Evolutionary conservation across 2,888 invertebrate species (phyloP).

Genomic region (Dascillus cervinus): DNA sequence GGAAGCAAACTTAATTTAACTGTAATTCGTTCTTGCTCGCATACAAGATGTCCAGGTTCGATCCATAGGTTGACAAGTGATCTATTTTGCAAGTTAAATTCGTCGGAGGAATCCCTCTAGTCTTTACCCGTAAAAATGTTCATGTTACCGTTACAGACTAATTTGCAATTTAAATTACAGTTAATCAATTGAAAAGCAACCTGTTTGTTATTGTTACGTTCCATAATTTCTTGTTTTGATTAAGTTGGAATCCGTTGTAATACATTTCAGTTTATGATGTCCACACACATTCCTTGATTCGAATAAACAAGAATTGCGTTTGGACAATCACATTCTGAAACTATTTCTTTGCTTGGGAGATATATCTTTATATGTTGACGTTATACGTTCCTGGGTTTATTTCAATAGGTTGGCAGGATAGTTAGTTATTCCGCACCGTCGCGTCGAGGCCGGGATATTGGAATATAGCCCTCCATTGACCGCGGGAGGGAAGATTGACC

Average conservation of each 20-base stretch:
- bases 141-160: constrained; percentile 12
- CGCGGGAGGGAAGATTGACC: constrained; percentile 11
- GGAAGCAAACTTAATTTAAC: constrained; percentile 34
- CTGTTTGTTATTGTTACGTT: constrained; percentile 18
- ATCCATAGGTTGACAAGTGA: constrained; percentile 31
- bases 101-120: constrained; percentile 17
- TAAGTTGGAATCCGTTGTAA: constrained; percentile 9
- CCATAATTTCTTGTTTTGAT: constrained; percentile 10
- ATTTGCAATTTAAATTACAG: constrained; percentile 21
- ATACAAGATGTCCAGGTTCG: constrained; percentile 29
- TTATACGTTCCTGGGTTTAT: neutral
- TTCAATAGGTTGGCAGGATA: constrained; percentile 4
- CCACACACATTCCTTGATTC: constrained; percentile 55
- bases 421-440: constrained; percentile 13
- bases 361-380: neutral
- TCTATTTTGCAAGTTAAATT: constrained; percentile 38
- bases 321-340: constrained; percentile 59
- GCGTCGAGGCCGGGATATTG: constrained; percentile 13
- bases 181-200: constrained; percentile 20
- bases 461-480: constrained; percentile 11
- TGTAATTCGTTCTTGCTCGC: constrained; percentile 32
- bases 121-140: constrained; percentile 17
- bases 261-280: constrained; percentile 51
- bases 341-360: constrained; percentile 19
- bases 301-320: constrained; percentile 57